Conservation (phyloP, 2,797 vertebrate species). For the Cheirogaleus major region DNA sequence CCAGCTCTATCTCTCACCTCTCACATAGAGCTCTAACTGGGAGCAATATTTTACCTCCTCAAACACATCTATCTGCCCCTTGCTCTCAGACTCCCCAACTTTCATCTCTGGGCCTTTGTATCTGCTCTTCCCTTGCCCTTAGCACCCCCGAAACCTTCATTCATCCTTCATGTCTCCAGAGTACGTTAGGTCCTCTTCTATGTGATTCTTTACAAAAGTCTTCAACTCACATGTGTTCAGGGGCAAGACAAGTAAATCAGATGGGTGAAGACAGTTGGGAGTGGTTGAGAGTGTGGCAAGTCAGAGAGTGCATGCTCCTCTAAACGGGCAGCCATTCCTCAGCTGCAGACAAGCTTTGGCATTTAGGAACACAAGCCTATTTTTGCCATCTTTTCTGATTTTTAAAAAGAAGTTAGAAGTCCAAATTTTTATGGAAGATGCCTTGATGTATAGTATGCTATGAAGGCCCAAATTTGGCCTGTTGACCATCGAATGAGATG, state of each 20-base stretch:
- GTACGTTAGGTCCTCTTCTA: background rate
- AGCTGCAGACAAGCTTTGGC: background rate
- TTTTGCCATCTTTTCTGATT: conserved; percentile 17
- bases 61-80: background rate
- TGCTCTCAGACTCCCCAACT: background rate
- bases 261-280: background rate
- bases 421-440: background rate
- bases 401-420: background rate
- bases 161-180: background rate
- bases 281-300: background rate
- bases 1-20: background rate
- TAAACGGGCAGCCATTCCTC: background rate
- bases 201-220: background rate
- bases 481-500: background rate
- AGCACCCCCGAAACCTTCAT: background rate
- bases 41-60: background rate
- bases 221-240: background rate
- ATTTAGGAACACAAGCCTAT: background rate
- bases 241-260: background rate
- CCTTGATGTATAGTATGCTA: background rate
- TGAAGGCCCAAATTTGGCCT: background rate
- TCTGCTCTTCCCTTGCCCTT: background rate
- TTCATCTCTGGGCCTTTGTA: background rate
- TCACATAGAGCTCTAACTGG: background rate
- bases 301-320: background rate